These are phyloP conservation scores for Chionomys nivalis DNA, from an alignment of 2,113 vertebrate species.

Conservation along the genomic window DNA sequence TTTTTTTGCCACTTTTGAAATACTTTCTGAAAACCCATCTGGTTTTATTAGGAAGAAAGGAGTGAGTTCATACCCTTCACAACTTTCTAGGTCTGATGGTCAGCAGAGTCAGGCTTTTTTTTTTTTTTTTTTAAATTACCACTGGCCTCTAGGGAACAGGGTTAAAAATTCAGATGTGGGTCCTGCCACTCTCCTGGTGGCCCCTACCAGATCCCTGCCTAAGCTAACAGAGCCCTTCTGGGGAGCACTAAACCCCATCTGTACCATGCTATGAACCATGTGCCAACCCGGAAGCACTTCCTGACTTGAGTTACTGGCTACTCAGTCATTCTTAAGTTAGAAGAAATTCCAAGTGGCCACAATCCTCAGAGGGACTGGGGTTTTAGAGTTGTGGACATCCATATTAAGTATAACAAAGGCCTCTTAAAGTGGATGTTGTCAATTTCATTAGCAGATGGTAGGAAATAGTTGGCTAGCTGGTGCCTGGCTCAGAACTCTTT, in stretches of 20 bases:
- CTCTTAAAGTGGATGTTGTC: not conserved
- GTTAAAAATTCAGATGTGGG: not conserved
- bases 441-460: not conserved
- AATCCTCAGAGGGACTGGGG: not conserved
- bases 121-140: not conserved
- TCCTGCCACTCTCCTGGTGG: not conserved
- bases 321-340: not conserved
- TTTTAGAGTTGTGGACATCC: not conserved
- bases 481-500: not conserved
- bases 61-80: too few relatives aligned
- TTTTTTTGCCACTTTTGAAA: not conserved
- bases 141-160: not conserved
- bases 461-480: not conserved
- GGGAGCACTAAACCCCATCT: not conserved
- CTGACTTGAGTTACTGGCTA: not conserved
- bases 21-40: not conserved
- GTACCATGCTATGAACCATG: not conserved
- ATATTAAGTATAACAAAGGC: not conserved
- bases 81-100: fast-evolving
- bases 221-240: not conserved
- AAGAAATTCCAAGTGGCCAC: not conserved
- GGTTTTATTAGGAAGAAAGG: not conserved
- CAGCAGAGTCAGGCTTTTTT: not conserved
- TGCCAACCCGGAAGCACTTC: not conserved
- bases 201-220: not conserved